Evolutionary conservation across 2,888 invertebrate species (phyloP).

Genomic region (Tanytarsus gracilentus): DNA sequence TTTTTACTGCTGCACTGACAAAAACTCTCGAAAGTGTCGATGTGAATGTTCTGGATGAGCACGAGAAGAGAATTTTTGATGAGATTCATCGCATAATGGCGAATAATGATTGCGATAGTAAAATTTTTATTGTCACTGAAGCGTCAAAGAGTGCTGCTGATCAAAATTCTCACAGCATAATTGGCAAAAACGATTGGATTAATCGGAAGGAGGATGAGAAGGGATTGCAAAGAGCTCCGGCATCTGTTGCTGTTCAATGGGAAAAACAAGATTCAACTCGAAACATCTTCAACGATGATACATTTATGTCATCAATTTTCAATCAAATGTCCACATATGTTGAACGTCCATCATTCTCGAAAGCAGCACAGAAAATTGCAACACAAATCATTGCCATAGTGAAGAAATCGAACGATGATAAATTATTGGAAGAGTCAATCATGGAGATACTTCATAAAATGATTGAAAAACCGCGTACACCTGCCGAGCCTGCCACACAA

Average conservation of each 20-base stretch:
- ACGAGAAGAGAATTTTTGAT: neutral
- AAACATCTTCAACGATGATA: neutral
- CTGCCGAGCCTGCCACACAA: neutral
- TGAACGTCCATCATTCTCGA: neutral
- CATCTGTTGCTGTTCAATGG: conserved; percentile 12
- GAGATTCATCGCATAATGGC: neutral
- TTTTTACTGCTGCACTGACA: neutral
- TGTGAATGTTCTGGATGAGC: neutral
- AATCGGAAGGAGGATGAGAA: neutral
- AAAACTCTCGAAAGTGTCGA: neutral
- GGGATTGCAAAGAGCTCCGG: neutral
- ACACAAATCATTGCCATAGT: conserved; percentile 11
- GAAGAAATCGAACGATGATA: neutral
- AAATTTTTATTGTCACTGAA: neutral
- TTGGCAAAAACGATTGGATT: neutral
- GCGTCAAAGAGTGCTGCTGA: neutral
- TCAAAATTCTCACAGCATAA: neutral
- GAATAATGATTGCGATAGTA: neutral
- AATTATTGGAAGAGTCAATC: neutral
- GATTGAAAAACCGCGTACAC: neutral
- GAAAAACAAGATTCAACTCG: neutral
- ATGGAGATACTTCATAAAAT: neutral
- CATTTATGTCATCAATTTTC: conserved; percentile 7
- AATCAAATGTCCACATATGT: neutral
- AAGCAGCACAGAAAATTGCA: too few relatives aligned